Percentiles rank a stretch among this genome's conserved stretches.
phyloP scores from a whole-genome alignment of 2,113 vertebrate genomes.

The Vicugna pacos region DNA sequence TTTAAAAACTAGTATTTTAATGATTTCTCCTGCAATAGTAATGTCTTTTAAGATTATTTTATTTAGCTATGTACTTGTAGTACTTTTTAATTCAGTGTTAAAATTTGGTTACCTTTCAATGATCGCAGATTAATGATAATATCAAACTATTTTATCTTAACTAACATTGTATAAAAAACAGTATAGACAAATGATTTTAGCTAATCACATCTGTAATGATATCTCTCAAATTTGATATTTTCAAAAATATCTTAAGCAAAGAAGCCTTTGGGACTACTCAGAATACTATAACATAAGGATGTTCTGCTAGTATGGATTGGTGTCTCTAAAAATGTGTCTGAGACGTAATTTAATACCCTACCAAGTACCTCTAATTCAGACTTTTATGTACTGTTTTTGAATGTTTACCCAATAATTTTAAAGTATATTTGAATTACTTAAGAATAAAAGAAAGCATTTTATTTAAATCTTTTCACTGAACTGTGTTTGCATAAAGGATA shows the following conservation, averaged over 20 bases:
- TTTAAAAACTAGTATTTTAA: background rate
- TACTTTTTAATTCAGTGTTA: background rate
- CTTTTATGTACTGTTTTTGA: background rate
- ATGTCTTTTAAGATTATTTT: background rate
- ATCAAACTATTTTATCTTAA: background rate
- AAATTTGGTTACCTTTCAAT: constrained; percentile 29
- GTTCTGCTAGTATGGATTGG: background rate
- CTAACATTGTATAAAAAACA: background rate
- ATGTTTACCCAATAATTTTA: background rate
- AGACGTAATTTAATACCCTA: background rate
- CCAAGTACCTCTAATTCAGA: background rate
- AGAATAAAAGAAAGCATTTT: background rate
- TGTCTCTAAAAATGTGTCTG: background rate
- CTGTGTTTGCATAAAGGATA: background rate
- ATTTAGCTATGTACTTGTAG: background rate
- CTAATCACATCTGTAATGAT: background rate
- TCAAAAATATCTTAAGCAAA: constrained; percentile 9
- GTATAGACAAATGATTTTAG: background rate
- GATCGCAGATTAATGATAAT: background rate
- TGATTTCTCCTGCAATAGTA: constrained; percentile 5
- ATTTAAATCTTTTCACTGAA: background rate
- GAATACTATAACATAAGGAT: background rate
- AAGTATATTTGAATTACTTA: background rate
- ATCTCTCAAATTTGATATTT: background rate
- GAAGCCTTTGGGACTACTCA: background rate